Percentiles rank a stretch among this genome's conserved stretches.
These are phyloP conservation scores for Sarcophaga peregrina DNA, from an alignment of 1,140 invertebrate species.

Conservation along the genomic window DNA sequence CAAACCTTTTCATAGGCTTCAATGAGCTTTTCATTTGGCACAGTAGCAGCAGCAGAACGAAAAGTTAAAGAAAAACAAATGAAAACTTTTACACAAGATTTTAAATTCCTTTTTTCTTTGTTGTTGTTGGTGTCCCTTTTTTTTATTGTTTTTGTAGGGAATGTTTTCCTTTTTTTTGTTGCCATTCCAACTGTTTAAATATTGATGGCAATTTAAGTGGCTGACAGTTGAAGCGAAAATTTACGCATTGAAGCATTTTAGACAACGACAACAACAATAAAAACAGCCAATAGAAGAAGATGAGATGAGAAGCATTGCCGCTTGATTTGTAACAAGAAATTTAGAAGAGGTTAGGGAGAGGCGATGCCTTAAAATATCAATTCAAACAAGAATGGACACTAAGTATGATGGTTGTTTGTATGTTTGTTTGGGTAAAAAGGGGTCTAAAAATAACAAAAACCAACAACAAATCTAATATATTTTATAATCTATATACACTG, in stretches of 20 bases:
- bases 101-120: no score
- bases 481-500: not conserved
- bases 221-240: constrained; percentile 18
- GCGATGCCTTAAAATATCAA: not conserved
- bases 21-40: not conserved
- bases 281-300: no score
- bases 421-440: no score
- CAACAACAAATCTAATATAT: no score
- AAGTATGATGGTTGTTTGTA: no score
- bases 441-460: no score
- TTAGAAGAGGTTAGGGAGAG: no score
- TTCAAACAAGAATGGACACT: not conserved
- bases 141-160: not conserved
- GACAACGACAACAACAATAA: not conserved
- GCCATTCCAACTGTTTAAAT: constrained; percentile 28
- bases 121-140: not conserved
- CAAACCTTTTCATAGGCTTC: constrained; percentile 14
- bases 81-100: no score
- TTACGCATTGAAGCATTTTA: constrained; percentile 8
- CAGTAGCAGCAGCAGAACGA: not conserved
- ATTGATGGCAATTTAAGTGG: constrained; percentile 30
- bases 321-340: not conserved
- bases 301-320: not conserved
- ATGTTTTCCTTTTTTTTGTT: constrained; percentile 1
- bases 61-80: not conserved